A percentile compares a stretch with the other conserved stretches of the same genome.
Evolutionary conservation across 2,113 vertebrate genomes (phyloP).

Genomic region (Onychostoma macrolepis): DNA sequence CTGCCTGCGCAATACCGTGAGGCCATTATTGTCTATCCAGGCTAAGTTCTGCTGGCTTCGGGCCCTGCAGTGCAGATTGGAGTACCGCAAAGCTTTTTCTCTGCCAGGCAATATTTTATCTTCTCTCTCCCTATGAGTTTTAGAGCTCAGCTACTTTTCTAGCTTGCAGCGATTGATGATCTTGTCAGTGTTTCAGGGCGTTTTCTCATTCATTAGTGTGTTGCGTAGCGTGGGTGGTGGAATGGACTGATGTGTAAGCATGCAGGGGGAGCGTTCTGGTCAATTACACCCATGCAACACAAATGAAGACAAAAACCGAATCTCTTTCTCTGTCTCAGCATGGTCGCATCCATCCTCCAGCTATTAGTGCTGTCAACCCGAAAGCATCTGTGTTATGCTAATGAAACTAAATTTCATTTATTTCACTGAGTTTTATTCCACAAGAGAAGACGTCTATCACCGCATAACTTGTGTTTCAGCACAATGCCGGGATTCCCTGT

Average conservation of each 20-base stretch:
- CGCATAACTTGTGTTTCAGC: constrained; percentile 1
- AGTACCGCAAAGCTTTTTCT: constrained; percentile 40
- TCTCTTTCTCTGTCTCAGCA: constrained; percentile 37
- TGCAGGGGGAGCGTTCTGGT: constrained; percentile 50
- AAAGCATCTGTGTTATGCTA: constrained; percentile 63
- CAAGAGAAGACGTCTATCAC: not conserved
- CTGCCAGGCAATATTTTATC: constrained; percentile 39
- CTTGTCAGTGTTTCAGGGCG: constrained; percentile 25
- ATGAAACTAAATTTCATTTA: constrained; percentile 51
- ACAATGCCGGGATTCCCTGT: not conserved
- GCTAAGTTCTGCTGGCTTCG: constrained; percentile 41
- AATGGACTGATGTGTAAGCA: constrained; percentile 46
- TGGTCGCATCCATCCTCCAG: constrained; percentile 61
- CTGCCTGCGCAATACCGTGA: constrained; percentile 45
- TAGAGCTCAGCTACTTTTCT: constrained; percentile 16
- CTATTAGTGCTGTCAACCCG: constrained; percentile 66
- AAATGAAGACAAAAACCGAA: constrained; percentile 50
- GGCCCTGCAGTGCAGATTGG: constrained; percentile 58
- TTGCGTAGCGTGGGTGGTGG: constrained; percentile 36
- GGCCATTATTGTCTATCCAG: constrained; percentile 39
- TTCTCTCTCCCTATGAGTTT: constrained; percentile 15
- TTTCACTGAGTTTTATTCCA: constrained; percentile 1
- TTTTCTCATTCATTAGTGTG: constrained; percentile 47
- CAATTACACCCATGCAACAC: constrained; percentile 50
- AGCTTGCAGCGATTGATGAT: constrained; percentile 30